Percentiles rank a stretch among this genome's conserved stretches.
These are phyloP conservation scores for Buceros bicornis DNA, from an alignment of 2,797 vertebrate species.

Conservation along the genomic window DNA sequence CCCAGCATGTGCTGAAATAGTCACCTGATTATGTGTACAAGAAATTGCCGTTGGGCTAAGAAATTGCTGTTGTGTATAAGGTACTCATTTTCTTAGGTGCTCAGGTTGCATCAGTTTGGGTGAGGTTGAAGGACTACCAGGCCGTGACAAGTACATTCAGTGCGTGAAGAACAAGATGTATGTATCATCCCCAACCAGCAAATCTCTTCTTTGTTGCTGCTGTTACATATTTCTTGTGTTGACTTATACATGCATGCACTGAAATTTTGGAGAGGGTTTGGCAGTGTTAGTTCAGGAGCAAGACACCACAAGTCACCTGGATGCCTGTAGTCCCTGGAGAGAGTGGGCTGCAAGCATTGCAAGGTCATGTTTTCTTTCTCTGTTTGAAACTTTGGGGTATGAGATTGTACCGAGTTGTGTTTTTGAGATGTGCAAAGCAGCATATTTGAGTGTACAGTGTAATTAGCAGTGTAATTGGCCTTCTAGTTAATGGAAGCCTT, in stretches of 20 bases:
- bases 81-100: neutral
- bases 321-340: neutral
- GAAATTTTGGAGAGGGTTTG: neutral
- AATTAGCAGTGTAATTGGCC: conserved; percentile 7
- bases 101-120: neutral
- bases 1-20: neutral
- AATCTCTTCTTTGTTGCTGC: neutral
- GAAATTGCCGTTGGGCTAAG: neutral
- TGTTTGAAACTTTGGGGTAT: neutral
- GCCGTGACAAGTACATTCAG: neutral
- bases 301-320: neutral
- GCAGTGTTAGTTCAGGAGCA: neutral
- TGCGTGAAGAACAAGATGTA: neutral
- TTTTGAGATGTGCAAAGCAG: neutral
- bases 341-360: neutral
- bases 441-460: neutral
- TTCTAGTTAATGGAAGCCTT: neutral
- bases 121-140: neutral
- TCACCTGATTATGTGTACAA: neutral
- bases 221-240: neutral
- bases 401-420: neutral
- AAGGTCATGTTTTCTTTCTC: neutral
- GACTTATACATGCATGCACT: neutral
- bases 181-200: fast-evolving
- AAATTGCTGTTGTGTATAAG: neutral